Evolutionary conservation across 92 coral and sea anemone genomes (phyloP), one percentile per base, ranked within the genome.

Genomic region (Epizoanthus fatuus): DNA sequence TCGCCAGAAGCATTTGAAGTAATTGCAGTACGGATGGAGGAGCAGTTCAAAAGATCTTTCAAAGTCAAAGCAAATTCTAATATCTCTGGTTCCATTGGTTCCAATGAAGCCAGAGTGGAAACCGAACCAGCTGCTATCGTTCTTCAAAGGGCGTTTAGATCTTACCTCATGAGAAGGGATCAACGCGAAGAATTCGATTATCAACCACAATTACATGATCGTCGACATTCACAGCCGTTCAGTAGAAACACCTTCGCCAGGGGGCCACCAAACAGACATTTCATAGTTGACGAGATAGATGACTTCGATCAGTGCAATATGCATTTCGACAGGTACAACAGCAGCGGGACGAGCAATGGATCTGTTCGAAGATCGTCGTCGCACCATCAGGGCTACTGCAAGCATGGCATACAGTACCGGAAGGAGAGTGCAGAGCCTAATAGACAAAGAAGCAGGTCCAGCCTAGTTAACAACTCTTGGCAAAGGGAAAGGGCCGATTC

Each of bases 1-100:
- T 93, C 96, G 16, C 93, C 99, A 5, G 99, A 97, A 49, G 91
- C 89, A 12, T 94, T 94, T 65, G 90, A 92, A 37, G 94, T 92
- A 5, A 94, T 94, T 15, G 91, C 98, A 9, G 89, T 94, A 0
- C 89, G 94, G 58, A 92, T 94, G 98, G 98, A 94, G 60, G 92
- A 94, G 4, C 92, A 92, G 82, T 94, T 92, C 63, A 92, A 91
- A 11, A 90, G 84, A 66, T 92, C 95, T 4, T 87, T 94, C 39
- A 77, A 77, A 77, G 82, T 77, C 20, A 42, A 40, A 77, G 13
- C 82, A 60, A 77, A 60, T 22, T 44, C 82, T 56, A 60, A 7
- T 40, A 40, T 42, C 32, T 77, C 82, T 62, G 19, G 62, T 40
- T 49, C 53, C 13, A 77, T 29, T 59, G 47, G 70, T 77, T 70